phyloP scores from a whole-genome alignment of 1,140 invertebrate species.

The Drosophila erecta region DNA sequence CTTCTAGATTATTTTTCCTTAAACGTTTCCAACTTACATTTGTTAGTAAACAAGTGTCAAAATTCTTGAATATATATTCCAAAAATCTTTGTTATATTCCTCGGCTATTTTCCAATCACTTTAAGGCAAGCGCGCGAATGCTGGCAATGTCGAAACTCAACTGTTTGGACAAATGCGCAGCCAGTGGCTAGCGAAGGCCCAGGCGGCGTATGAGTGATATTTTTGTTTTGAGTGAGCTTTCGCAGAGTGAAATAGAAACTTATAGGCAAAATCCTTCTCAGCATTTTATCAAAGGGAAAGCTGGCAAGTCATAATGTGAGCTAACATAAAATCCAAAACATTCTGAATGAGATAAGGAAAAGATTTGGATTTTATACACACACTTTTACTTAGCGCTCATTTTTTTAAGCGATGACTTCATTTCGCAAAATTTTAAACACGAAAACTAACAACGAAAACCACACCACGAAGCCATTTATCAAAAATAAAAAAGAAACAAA shows the following conservation, averaged over 20 bases:
- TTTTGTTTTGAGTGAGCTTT: constrained; percentile 63
- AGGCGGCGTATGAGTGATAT: constrained; percentile 78
- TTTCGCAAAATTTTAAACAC: constrained; percentile 54
- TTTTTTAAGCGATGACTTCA: constrained; percentile 73
- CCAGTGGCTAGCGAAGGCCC: constrained; percentile 52
- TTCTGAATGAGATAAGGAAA: constrained; percentile 33
- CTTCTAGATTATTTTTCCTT: neutral
- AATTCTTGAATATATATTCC: constrained; percentile 1
- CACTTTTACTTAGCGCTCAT: constrained; percentile 14
- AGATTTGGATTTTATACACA: constrained; percentile 9
- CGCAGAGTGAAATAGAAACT: constrained; percentile 23
- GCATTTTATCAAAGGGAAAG: constrained; percentile 30
- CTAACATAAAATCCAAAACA: constrained; percentile 17
- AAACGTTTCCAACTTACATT: constrained; percentile 28
- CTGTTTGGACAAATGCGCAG: constrained; percentile 77
- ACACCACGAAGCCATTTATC: constrained; percentile 66
- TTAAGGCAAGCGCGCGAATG: constrained; percentile 58
- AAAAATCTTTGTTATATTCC: constrained; percentile 2
- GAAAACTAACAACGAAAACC: constrained; percentile 56
- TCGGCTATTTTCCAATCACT: constrained; percentile 20
- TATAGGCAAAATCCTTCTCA: constrained; percentile 14
- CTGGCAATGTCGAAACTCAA: constrained; percentile 69
- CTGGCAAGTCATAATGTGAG: constrained; percentile 4
- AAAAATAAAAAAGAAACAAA: constrained; percentile 32
- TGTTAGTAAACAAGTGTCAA: neutral